Percentiles rank a stretch among this genome's conserved stretches.
Evolutionary conservation across 2,888 invertebrate genomes (phyloP).

Genomic region (Limnephilus auricula): DNA sequence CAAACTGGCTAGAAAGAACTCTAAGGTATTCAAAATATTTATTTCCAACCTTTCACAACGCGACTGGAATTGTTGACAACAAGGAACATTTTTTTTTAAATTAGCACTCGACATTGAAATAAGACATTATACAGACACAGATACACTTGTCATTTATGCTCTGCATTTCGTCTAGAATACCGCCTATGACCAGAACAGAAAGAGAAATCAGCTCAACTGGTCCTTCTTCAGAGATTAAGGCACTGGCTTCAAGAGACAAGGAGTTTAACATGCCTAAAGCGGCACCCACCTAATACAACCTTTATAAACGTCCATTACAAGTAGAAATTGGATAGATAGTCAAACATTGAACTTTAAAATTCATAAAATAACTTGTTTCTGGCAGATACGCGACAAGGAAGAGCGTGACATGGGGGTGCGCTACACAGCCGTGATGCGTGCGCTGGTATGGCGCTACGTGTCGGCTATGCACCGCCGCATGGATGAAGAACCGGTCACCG

Average conservation of each 20-base stretch:
- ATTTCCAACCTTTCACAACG: neutral
- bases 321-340: too few species aligned
- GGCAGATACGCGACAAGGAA: conserved; percentile 77
- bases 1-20: conserved; percentile 72
- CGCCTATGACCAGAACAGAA: neutral
- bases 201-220: neutral
- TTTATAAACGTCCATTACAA: too few species aligned
- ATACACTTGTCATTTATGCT: neutral
- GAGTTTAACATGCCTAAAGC: neutral
- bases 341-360: conserved; percentile 44
- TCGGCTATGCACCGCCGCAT: conserved; percentile 90
- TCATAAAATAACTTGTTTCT: neutral
- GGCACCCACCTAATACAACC: neutral
- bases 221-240: neutral
- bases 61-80: neutral
- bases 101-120: neutral
- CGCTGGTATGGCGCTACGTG: conserved; percentile 94
- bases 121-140: neutral
- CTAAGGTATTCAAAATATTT: conserved; percentile 71
- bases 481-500: conserved; percentile 92
- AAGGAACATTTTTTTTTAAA: too few species aligned
- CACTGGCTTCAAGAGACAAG: too few species aligned
- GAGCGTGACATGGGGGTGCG: conserved; percentile 83
- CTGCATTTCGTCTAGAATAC: too few species aligned
- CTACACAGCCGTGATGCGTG: conserved; percentile 91